Evolutionary conservation across 2,797 vertebrate genomes (phyloP).

Genomic region (Prunella strophiata): DNA sequence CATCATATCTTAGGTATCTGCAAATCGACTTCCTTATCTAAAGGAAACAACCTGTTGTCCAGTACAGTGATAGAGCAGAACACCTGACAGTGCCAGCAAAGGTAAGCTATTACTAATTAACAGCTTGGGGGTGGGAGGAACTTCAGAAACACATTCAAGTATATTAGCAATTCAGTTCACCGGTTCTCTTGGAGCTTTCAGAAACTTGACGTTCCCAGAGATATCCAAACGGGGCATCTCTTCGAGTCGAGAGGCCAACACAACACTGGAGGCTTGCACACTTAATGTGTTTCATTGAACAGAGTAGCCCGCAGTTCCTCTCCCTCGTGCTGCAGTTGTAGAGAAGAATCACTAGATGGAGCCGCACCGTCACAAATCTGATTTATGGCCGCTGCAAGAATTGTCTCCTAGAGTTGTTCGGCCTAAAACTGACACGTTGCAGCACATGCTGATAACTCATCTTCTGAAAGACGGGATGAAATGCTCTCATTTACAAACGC

Average conservation of each 20-base stretch:
- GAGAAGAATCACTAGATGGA: constrained; percentile 56
- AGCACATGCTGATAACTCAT: background rate
- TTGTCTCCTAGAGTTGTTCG: background rate
- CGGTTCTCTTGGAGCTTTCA: background rate
- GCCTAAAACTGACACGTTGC: background rate
- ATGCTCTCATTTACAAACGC: background rate
- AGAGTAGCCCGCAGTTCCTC: accelerated
- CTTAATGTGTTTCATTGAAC: accelerated
- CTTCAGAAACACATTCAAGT: background rate
- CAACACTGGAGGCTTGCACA: background rate
- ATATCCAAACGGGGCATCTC: background rate
- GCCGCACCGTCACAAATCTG: constrained; percentile 55
- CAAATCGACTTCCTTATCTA: background rate
- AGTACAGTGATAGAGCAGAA: accelerated
- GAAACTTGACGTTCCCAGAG: background rate
- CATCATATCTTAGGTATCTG: background rate
- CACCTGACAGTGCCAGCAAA: background rate
- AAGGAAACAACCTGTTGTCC: background rate
- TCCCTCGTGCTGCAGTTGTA: background rate
- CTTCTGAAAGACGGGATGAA: background rate
- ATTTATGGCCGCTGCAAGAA: constrained; percentile 16
- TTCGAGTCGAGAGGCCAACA: background rate
- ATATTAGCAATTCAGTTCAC: background rate
- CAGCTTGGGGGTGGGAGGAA: background rate
- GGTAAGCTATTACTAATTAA: background rate